phyloP scores from a whole-genome alignment of 2,888 invertebrate species.

The Calameuta idolon region DNA sequence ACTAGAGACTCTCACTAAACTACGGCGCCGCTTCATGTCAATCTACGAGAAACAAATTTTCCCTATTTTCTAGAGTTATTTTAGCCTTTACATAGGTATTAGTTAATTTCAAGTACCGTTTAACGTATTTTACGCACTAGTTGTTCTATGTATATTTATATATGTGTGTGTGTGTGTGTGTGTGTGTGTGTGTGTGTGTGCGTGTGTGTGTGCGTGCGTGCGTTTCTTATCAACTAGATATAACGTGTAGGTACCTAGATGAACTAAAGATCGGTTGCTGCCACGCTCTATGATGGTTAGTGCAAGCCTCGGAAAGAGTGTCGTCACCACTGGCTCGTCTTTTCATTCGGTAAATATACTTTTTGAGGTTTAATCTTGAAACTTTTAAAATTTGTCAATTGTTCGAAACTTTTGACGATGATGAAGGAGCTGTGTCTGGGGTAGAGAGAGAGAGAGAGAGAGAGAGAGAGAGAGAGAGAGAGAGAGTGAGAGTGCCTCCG shows the following conservation, averaged over 20 bases:
- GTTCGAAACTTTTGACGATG: no score
- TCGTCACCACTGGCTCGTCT: no score
- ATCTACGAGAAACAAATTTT: constrained; percentile 63
- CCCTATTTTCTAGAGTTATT: constrained; percentile 62
- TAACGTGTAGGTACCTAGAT: constrained; percentile 17
- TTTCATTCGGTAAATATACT: no score
- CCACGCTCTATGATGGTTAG: constrained; percentile 22
- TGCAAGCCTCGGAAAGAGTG: no score
- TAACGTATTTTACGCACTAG: constrained; percentile 54
- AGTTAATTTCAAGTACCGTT: constrained; percentile 59
- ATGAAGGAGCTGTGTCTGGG: no score
- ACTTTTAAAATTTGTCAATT: no score
- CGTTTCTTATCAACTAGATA: constrained; percentile 60
- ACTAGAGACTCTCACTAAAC: constrained; percentile 61
- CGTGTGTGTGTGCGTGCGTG: constrained; percentile 39
- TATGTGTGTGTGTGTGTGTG: constrained; percentile 31
- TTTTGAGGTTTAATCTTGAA: no score
- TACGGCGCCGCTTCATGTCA: constrained; percentile 49
- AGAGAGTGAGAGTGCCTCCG: no score
- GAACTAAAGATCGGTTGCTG: constrained; percentile 56
- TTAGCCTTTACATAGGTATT: constrained; percentile 55
- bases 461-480: no score
- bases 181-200: constrained; percentile 35
- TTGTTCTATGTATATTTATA: constrained; percentile 45
- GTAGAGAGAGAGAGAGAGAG: no score